Evolutionary conservation across 2,888 invertebrate genomes (phyloP), one percentile per base, ranked within the genome.

Genomic region (Matsumyia berberina): DNA sequence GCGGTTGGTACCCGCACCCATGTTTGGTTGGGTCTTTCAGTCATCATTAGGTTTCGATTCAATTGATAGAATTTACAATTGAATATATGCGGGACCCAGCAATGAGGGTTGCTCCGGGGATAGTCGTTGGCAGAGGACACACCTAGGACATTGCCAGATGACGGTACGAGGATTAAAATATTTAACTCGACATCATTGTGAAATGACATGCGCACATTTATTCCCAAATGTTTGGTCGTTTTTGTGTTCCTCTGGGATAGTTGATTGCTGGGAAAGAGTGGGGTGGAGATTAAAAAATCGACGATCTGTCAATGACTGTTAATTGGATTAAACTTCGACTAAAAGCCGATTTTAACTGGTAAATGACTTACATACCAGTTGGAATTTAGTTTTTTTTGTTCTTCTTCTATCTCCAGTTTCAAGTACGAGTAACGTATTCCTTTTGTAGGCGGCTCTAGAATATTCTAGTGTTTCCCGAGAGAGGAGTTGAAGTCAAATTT

Each of bases 311-410:
- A 70, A 74, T 80, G 85, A 79, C 85, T 79, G 74, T 58, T 85
- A 85, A 85, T 85, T 85, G 85, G 85, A 85, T 85, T 85, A 79
- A 85, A 80, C 53, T 79, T 74, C 8, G 64, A 60, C 37, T 46
- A 70, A 85, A 79, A 80, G 69, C 74, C 70, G 79, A 74, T 85
- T 85, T 85, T 7, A 35, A 19, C 37, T 62, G 39, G 11, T 64
- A 69, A 73, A 78, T 78, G 72, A 77, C 57, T 76, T 37, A 60
- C 49, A 62, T 53, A 39, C 31, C 15, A 33, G 53, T 46, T 46
- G 12, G 12, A 35, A 9, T 7, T 2, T 35, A 24, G 33, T 17
- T 31, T 44, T 39, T 35, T 31, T 31, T 33, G 9, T 31, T 15
- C 57, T 55, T 37, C 46, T 0, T 49, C 44, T 4, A n/a, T 46